Evolutionary conservation across 2,888 invertebrate species (phyloP).

Genomic region (Microdon myrmicae): DNA sequence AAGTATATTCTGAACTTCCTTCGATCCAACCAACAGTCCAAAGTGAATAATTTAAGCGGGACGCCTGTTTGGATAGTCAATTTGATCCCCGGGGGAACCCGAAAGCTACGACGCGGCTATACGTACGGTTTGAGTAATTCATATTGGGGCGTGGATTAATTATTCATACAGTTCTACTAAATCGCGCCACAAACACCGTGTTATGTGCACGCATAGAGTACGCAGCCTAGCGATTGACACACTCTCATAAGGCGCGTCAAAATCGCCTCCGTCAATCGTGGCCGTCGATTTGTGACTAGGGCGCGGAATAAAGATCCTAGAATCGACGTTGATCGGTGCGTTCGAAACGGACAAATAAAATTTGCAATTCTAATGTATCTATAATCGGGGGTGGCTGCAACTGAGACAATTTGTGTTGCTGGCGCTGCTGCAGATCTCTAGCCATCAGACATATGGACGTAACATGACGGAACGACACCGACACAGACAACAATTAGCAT

Average conservation of each 20-base stretch:
- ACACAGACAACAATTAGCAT: constrained; percentile 34
- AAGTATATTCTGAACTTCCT: constrained; percentile 47
- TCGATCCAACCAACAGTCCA: constrained; percentile 21
- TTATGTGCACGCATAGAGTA: constrained; percentile 23
- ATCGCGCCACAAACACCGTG: constrained; percentile 14
- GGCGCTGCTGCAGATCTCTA: constrained; percentile 38
- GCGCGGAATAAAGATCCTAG: constrained; percentile 11
- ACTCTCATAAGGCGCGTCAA: constrained; percentile 42
- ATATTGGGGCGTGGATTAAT: constrained; percentile 48
- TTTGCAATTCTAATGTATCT: constrained; percentile 44
- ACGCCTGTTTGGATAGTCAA: constrained; percentile 28
- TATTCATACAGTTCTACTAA: constrained; percentile 43
- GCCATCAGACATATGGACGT: constrained; percentile 16
- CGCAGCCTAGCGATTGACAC: constrained; percentile 38
- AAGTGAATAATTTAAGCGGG: constrained; percentile 42
- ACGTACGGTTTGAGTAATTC: constrained; percentile 30
- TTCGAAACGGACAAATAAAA: constrained; percentile 24
- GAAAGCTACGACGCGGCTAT: constrained; percentile 1
- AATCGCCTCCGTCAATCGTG: constrained; percentile 32
- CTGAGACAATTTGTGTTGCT: constrained; percentile 23
- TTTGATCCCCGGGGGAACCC: background rate
- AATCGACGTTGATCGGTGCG: constrained; percentile 11
- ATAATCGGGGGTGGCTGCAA: background rate
- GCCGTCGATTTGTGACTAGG: constrained; percentile 16
- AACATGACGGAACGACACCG: background rate